Base-by-base conservation (phyloP, 2,797 vertebrate species). In the Catamblyrhynchus diadema region DNA sequence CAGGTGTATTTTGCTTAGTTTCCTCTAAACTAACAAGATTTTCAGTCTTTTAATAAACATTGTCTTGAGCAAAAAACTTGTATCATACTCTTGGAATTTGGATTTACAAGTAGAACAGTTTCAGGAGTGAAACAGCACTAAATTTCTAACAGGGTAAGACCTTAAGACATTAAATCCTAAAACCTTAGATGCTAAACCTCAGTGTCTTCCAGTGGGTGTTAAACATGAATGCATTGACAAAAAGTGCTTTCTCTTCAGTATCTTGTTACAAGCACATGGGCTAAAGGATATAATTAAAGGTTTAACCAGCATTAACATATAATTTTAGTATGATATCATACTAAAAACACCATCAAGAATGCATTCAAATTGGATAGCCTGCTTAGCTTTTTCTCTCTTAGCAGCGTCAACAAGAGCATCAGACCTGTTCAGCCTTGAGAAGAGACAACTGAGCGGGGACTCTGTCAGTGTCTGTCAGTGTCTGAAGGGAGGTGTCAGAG, bases 281-380 rank as follows among this genome's bases (percentile, higher is more conserved):
- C 64, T 73, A 66, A 66, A 91, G 60, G 20, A 59, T 4, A 4
- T 41, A 84, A 81, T 75, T 74, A 90, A 59, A 39, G 23, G 44
- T 80, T 87, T 87, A 82, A 91, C 11, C 33, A 87, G 23, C 44
- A 70, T 44, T 70, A 51, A 77, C 33, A 72, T 12, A 28, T 50
- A 50, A 50, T 50, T 28, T 50, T 50, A 50, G 27, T 25, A 54
- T 35, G 23, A 22, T 64, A 48, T 80, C 60, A 27, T 53, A 66
- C 48, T 67, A 91, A 94, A 91, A 93, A 60, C 59, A 35, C 33
- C 74, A 59, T 39, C 32, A 54, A 64, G 33, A 37, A 53, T 90
- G 35, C 64, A 45, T 7, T 80, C 39, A 77, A 89, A 82, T 77
- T 80, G 81, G 28, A 41, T 62, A 44, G 56, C 60, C 44, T 79